Evolutionary conservation across 2,797 vertebrate genomes (phyloP).

Genomic region (Distichodus sexfasciatus): DNA sequence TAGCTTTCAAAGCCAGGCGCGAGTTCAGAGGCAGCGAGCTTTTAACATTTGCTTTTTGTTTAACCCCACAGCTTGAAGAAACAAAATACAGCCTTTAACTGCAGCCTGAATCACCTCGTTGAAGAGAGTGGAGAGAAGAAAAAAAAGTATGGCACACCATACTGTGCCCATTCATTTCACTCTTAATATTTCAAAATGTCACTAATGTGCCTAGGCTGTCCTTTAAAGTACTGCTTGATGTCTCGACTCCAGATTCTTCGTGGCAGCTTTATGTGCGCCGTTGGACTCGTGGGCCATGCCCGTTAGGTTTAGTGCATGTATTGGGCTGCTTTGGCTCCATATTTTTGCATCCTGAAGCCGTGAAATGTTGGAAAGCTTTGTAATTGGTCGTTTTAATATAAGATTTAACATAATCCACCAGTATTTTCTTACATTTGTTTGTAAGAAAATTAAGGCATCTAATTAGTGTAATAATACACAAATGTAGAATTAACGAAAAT

Average conservation of each 20-base stretch:
- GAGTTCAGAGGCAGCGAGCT: slow-evolving; percentile 59
- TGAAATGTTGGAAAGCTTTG: slow-evolving; percentile 22
- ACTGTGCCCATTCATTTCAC: slow-evolving; percentile 58
- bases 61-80: slow-evolving; percentile 52
- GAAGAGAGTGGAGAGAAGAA: neutral
- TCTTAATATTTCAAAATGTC: slow-evolving; percentile 61
- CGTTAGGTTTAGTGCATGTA: slow-evolving; percentile 27
- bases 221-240: slow-evolving; percentile 39
- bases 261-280: slow-evolving; percentile 49
- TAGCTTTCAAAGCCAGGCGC: slow-evolving; percentile 63
- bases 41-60: slow-evolving; percentile 68
- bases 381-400: neutral
- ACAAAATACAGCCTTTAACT: slow-evolving; percentile 54
- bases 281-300: slow-evolving; percentile 30
- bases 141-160: slow-evolving; percentile 40
- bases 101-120: slow-evolving; percentile 50
- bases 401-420: too few relatives aligned
- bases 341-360: slow-evolving; percentile 25
- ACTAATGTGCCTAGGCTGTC: slow-evolving; percentile 52
- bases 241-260: slow-evolving; percentile 39
- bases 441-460: too few relatives aligned
- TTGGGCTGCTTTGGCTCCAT: slow-evolving; percentile 8
- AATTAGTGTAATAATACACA: too few relatives aligned
- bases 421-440: too few relatives aligned
- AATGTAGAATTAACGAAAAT: too few relatives aligned